Conservation (phyloP, 53 echinoderm and acorn worm genomes). For the Actinopyga echinites region DNA sequence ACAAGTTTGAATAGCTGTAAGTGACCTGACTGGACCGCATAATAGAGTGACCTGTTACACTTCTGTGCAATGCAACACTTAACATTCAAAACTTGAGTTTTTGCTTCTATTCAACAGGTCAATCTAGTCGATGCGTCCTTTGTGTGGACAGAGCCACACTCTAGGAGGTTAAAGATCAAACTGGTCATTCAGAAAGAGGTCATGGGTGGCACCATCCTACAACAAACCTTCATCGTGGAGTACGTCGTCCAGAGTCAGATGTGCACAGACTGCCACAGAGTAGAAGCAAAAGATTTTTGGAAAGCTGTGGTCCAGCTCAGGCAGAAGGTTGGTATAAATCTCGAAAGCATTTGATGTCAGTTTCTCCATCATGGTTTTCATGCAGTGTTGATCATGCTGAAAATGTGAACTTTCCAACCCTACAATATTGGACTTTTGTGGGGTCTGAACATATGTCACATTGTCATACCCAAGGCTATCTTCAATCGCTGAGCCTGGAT, state of each 20-base stretch:
- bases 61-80: too few species aligned
- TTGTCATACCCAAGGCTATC: too few species aligned
- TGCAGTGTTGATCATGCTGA: too few species aligned
- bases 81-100: too few species aligned
- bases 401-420: too few species aligned
- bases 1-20: too few species aligned
- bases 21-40: too few species aligned
- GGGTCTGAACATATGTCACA: too few species aligned
- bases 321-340: slow-evolving; percentile 72
- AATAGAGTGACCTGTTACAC: too few species aligned
- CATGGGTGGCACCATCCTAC: slow-evolving; percentile 84
- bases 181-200: slow-evolving; percentile 95
- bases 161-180: slow-evolving; percentile 92
- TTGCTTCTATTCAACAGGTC: slow-evolving; percentile 46
- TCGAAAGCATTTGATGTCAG: not conserved
- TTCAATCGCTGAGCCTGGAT: too few species aligned
- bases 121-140: slow-evolving; percentile 84
- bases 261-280: slow-evolving; percentile 92
- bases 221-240: slow-evolving; percentile 95
- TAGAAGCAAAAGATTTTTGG: slow-evolving; percentile 98
- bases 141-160: slow-evolving; percentile 96
- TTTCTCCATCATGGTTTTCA: too few species aligned
- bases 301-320: slow-evolving; percentile 90
- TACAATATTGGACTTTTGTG: too few species aligned
- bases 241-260: slow-evolving; percentile 88